These are phyloP conservation scores for Ennomos quercinarius DNA, from an alignment of 2,888 invertebrate genomes.

Conservation along the genomic window DNA sequence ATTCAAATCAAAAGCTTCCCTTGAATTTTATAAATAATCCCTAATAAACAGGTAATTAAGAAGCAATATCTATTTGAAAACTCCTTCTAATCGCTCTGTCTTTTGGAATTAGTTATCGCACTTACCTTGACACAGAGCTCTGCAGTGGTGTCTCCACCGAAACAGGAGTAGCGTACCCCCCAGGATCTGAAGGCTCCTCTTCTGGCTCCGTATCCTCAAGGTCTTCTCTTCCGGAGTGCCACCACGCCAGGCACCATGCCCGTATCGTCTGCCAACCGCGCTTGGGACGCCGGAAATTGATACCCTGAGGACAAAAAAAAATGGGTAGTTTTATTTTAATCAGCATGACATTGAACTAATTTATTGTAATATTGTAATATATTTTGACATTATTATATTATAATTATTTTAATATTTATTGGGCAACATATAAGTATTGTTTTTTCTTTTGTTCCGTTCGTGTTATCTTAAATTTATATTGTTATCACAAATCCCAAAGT, in stretches of 20 bases:
- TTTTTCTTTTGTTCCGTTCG: too few species aligned
- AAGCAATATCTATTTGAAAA: neutral
- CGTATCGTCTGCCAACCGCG: slow-evolving; percentile 85
- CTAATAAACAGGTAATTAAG: neutral
- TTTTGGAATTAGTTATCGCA: neutral
- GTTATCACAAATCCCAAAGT: too few species aligned
- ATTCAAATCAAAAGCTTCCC: too few species aligned
- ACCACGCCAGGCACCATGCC: slow-evolving; percentile 95
- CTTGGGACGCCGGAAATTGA: slow-evolving; percentile 56
- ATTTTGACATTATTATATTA: too few species aligned
- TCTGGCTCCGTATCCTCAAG: slow-evolving; percentile 91
- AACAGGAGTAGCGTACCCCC: slow-evolving; percentile 91
- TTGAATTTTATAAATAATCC: too few species aligned
- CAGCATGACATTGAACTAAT: too few species aligned
- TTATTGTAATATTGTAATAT: too few species aligned
- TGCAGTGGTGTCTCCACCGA: slow-evolving; percentile 95
- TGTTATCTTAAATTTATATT: too few species aligned
- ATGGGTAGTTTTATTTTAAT: too few species aligned
- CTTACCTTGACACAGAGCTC: slow-evolving; percentile 92
- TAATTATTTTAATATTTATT: too few species aligned
- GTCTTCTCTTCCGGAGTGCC: slow-evolving; percentile 95
- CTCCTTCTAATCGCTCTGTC: too few species aligned
- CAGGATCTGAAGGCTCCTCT: slow-evolving; percentile 92
- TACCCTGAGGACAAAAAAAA: slow-evolving; percentile 48
- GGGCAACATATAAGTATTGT: too few species aligned